These are phyloP conservation scores for Taphrorychus bicolor DNA, from an alignment of 2,888 invertebrate species.

Conservation along the genomic window DNA sequence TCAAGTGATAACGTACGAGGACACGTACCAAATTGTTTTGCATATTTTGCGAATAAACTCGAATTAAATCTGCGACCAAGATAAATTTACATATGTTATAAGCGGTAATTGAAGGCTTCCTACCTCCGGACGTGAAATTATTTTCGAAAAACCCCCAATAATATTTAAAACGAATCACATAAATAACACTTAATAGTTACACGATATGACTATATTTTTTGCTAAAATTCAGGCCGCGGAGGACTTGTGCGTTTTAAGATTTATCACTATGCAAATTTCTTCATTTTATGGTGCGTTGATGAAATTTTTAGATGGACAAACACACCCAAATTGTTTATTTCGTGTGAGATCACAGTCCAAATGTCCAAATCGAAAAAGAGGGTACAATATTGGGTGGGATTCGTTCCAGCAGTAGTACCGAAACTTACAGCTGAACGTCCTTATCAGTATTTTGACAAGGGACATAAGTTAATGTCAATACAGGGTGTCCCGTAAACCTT, in stretches of 20 bases:
- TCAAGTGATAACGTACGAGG: slow-evolving; percentile 36
- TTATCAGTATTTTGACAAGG: too few species aligned
- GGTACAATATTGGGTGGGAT: too few species aligned
- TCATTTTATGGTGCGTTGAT: too few species aligned
- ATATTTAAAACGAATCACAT: slow-evolving; percentile 30
- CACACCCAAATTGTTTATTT: too few species aligned
- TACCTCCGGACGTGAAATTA: slow-evolving; percentile 23
- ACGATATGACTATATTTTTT: slow-evolving; percentile 29
- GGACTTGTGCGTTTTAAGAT: not conserved
- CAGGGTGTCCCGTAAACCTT: too few species aligned
- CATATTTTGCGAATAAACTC: slow-evolving; percentile 52
- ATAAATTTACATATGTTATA: slow-evolving; percentile 53
- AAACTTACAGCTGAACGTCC: too few species aligned
- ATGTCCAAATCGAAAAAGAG: too few species aligned
- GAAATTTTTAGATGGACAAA: too few species aligned
- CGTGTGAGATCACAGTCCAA: too few species aligned
- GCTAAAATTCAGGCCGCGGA: not conserved
- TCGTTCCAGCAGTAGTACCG: too few species aligned
- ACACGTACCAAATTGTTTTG: slow-evolving; percentile 44
- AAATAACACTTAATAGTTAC: slow-evolving; percentile 34
- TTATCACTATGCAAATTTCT: not conserved
- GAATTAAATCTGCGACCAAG: slow-evolving; percentile 51
- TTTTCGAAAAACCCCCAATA: slow-evolving; percentile 23
- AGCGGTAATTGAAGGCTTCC: slow-evolving; percentile 35
- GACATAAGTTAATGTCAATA: too few species aligned